Conservation (phyloP, 2,113 vertebrate species). For the Chauna torquata region DNA sequence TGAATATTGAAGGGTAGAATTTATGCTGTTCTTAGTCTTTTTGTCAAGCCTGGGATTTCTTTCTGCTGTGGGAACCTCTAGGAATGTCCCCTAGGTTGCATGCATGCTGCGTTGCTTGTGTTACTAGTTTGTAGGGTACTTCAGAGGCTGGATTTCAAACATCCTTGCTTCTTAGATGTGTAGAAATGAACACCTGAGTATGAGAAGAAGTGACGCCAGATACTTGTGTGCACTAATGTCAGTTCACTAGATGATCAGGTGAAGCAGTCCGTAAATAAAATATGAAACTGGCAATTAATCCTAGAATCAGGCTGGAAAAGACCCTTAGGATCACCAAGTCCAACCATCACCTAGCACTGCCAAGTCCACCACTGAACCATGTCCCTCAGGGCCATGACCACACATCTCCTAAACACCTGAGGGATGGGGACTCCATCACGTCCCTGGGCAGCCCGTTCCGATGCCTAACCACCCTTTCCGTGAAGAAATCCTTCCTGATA, state of each 20-base stretch:
- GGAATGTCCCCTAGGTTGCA: background rate
- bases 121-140: background rate
- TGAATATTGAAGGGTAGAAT: background rate
- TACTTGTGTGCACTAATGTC: background rate
- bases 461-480: background rate
- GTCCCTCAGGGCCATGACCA: background rate
- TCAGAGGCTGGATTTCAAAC: background rate
- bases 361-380: background rate
- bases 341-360: background rate
- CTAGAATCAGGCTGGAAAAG: background rate
- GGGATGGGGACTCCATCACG: background rate
- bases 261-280: background rate
- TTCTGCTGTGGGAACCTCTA: background rate
- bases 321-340: background rate
- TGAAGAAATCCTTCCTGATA: background rate
- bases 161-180: background rate
- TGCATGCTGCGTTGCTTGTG: fast-evolving
- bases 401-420: background rate
- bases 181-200: background rate
- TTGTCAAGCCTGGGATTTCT: background rate
- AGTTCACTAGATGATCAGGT: background rate
- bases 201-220: background rate
- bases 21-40: background rate
- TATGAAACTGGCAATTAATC: too few relatives aligned
- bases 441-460: background rate